These are phyloP conservation scores for Troides helena DNA, from an alignment of 2,888 invertebrate genomes.

Conservation along the genomic window DNA sequence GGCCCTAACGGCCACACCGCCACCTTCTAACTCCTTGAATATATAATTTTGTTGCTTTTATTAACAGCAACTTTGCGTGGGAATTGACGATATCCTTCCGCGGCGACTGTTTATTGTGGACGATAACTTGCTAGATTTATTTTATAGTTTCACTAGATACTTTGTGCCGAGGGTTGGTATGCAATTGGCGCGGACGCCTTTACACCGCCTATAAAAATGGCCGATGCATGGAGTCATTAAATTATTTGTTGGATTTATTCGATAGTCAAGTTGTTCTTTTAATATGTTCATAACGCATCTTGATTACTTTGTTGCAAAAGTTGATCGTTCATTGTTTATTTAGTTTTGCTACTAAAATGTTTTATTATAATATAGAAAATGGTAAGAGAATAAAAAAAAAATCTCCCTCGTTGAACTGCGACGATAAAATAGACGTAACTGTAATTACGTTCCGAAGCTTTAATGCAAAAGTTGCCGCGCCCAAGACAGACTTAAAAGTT, in stretches of 20 bases:
- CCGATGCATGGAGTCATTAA: slow-evolving; percentile 71
- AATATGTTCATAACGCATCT: slow-evolving; percentile 65
- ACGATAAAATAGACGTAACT: slow-evolving; percentile 59
- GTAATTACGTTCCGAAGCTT: slow-evolving; percentile 62
- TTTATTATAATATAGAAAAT: slow-evolving; percentile 15
- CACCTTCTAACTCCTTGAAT: slow-evolving; percentile 79
- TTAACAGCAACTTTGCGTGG: slow-evolving; percentile 79
- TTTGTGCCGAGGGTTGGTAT: slow-evolving; percentile 67
- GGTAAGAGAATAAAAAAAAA: slow-evolving; percentile 42
- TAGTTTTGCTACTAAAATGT: slow-evolving; percentile 23
- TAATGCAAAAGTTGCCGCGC: slow-evolving; percentile 72
- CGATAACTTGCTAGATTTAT: slow-evolving; percentile 79
- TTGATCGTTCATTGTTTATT: slow-evolving; percentile 44
- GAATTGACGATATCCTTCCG: slow-evolving; percentile 78
- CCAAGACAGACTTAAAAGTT: slow-evolving; percentile 66
- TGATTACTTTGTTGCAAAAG: slow-evolving; percentile 69
- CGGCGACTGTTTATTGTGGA: slow-evolving; percentile 75
- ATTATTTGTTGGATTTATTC: slow-evolving; percentile 77
- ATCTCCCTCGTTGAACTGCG: slow-evolving; percentile 46
- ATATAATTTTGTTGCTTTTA: slow-evolving; percentile 81
- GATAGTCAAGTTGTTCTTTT: slow-evolving; percentile 66
- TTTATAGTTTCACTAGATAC: slow-evolving; percentile 71
- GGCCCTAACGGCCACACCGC: slow-evolving; percentile 75
- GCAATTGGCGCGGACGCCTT: slow-evolving; percentile 57
- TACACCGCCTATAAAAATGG: slow-evolving; percentile 73